Base-by-base conservation (phyloP, 2,113 vertebrate species). In the Laticauda laticaudata region DNA sequence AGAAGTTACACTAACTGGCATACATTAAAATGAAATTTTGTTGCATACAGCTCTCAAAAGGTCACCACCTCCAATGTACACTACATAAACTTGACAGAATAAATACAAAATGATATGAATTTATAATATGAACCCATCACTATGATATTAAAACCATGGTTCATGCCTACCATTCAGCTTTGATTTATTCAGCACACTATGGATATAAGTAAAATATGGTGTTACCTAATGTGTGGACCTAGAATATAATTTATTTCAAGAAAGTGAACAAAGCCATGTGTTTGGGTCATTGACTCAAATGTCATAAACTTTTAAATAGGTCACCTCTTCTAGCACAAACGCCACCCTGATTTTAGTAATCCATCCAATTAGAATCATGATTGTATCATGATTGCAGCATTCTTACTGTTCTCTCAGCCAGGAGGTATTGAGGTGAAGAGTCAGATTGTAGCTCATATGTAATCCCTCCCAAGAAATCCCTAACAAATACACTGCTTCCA, bases 321-420 rank as follows among this genome's bases (percentile, higher is more conserved):
- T 18, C 87, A 90, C 53, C 56, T 90, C 45, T 53, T 92, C 75
- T 48, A 7, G 53, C 81, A 61, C 23, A 29, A 93, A 55, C 54
- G 56, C 92, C 88, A 61, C 92, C 56, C 56, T 86, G 57, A 59
- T 93, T 90, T 93, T 53, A 93, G 45, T 56, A 90, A 87, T 61
- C 75, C 45, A 20, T 86, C 92, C 4, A 23, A 93, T 93, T 90
- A 54, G 56, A 90, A 23, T 53, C 53, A 24, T 45, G 45, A 45
- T 88, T 23, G 15, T 90, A 43, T 85, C 87, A 81, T 18, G 7
- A 86, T 93, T 93, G 23, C 92, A 86, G n/a, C 92, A 93, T 24
- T 87, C 18, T 61, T 45, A 21, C 8, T 53, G 7, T 64, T 20
- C 29, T 86, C 29, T 57, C 75, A 93, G 56, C n/a, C 88, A 18